Base-by-base conservation (phyloP, 2,888 invertebrate genomes). In the Ophion ellenae region DNA sequence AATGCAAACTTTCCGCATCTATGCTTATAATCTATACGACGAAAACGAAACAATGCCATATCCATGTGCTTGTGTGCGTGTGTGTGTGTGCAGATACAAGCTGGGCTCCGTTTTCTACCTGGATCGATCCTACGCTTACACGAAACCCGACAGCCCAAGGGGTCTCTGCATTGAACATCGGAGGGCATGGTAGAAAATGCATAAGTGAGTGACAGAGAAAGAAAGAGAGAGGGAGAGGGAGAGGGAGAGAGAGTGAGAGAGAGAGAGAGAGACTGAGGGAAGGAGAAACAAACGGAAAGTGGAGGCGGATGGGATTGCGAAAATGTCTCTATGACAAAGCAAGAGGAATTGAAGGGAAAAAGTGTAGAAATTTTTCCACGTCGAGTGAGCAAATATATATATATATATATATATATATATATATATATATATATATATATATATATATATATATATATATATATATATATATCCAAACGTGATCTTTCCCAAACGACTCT, bases 71-170 rank as follows among this genome's bases (percentile, higher is more conserved):
- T 32, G 24, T 66, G 59, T 24, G 61, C 14, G 5, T 64, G 28
- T 57, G 20, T 57, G 20, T 36, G 47, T 64, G 9, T 79, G 75
- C 75, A 36, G 64, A 47, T 64, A 69, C 71, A 53, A 36, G 79
- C 85, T 71, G 82, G 81, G 82, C 78, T 85, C 82, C 85, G 85
- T 85, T 85, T 85, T 66, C 71, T 82, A 83, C 85, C 85, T 83
- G 85, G 85, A 85, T 85, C 85, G 85, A 85, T 85, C 82, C 85
- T 73, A 83, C 85, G 85, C 82, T 82, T 85, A 85, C 85, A 85
- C 85, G 85, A 85, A 85, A 85, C 85, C 71, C 85, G 85, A 83
- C 82, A 83, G 79, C 64, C 61, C 78, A 76, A 82, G 74, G 82
- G 81, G 82, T 61, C 81, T 84, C 81, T 82, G 78, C 66, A 85